Evolutionary conservation across 1,140 invertebrate genomes (phyloP), one percentile per base, ranked within the genome.

Genomic region (Plodia interpunctella): DNA sequence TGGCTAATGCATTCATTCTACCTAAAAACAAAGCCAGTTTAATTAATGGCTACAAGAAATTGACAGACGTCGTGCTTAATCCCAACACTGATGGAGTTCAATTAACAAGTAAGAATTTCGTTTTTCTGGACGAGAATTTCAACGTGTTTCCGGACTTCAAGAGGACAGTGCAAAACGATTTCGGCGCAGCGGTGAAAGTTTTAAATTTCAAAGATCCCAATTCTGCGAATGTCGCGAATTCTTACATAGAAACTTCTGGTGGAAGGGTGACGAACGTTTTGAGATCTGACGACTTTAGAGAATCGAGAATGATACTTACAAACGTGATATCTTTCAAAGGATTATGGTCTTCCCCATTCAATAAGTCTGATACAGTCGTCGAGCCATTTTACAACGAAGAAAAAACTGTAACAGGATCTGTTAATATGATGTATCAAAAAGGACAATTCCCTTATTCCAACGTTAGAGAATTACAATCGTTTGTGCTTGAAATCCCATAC

Each of bases 261-360:
- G 83, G 72, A 0, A 68, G 70, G n/a, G 84, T 88, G 0, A 77
- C 80, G 2, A 86, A 88, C 54, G 86, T 86, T 1, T 57, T 88
- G 6, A 69, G 62, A 65, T 83, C 79, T 67, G 88, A 80, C 28
- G 90, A 92, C 67, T 83, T 92, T 52, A 57, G 55, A 4, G 85
- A 93, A 58, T 94, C 94, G 0, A 89, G 90, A 68, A 87, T 97
- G 69, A 89, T 97, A 17, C 77, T 97, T 28, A 93, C 94, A 0
- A 97, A 96, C 60, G 93, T 94, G 0, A 91, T 97, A 35, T 96
- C 94, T 63, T 97, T 97, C 85, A 97, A 95, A 86, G 96, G 95
- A 10, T 79, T 90, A 0, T 98, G 96, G 96, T 83, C 91, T 56
- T 74, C 68, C 3, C 91, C 93, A 0, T 97, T 98, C 70, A 92